Percentiles rank a stretch among this genome's conserved stretches.
phyloP scores from a whole-genome alignment of 1,140 invertebrate species.

The Pachyrhynchus sulphureomaculatus region DNA sequence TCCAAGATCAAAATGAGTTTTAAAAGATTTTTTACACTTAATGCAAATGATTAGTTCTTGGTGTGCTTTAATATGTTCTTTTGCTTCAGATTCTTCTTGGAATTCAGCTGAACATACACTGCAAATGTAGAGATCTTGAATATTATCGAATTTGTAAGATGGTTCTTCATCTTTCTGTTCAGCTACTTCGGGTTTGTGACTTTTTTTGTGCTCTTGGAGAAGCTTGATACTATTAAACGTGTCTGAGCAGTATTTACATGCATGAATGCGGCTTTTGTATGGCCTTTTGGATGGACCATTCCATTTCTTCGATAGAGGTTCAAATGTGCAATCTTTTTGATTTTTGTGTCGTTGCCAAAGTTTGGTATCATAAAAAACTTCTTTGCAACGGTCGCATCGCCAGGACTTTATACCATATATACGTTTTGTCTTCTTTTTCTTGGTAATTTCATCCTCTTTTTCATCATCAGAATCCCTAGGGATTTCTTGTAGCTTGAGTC shows the following conservation, averaged over 20 bases:
- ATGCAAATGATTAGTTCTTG: constrained; percentile 29
- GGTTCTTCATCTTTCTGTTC: constrained; percentile 2
- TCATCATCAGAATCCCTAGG: background rate
- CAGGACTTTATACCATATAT: background rate
- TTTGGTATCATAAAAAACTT: background rate
- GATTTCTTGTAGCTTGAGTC: background rate
- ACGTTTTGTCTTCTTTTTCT: background rate
- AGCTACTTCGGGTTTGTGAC: background rate
- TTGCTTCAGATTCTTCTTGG: constrained; percentile 30
- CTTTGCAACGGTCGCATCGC: background rate
- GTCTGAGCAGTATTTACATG: constrained; percentile 19
- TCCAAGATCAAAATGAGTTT: constrained; percentile 16
- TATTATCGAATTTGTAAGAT: constrained; percentile 34
- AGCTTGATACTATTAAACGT: constrained; percentile 7
- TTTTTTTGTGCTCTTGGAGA: constrained; percentile 6
- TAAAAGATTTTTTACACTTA: constrained; percentile 29
- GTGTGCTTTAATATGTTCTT: constrained; percentile 33
- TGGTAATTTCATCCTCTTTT: background rate
- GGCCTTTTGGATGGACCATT: background rate
- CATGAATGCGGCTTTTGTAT: background rate
- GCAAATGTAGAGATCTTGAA: constrained; percentile 36
- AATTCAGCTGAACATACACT: constrained; percentile 34
- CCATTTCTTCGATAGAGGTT: background rate
- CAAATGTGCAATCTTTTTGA: background rate
- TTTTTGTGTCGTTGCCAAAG: constrained; percentile 1